phyloP scores from a whole-genome alignment of 2,797 vertebrate genomes.

The Xiphorhynchus erythropygius region DNA sequence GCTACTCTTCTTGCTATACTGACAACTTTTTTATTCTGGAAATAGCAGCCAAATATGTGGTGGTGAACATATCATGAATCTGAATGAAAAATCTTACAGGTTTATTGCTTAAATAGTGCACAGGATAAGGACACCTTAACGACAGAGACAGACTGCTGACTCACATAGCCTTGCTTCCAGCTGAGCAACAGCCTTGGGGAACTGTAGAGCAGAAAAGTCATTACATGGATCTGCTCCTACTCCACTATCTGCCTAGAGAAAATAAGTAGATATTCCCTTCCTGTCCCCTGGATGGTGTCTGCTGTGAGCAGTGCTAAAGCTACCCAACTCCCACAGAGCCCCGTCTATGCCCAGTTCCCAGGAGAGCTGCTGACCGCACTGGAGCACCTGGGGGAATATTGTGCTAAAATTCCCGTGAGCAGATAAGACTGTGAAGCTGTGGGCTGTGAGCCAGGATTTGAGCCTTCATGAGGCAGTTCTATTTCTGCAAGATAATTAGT shows the following conservation, averaged over 20 bases:
- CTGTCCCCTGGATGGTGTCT: not conserved
- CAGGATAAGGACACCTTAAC: not conserved
- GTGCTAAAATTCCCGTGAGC: not conserved
- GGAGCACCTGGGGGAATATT: not conserved
- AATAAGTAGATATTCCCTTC: not conserved
- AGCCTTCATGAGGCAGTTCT: not conserved
- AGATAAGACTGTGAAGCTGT: not conserved
- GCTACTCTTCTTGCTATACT: not conserved
- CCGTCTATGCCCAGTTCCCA: fast-evolving
- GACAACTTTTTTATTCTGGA: not conserved
- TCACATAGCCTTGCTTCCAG: not conserved
- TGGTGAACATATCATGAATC: not conserved
- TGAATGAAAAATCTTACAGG: not conserved
- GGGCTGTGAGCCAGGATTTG: not conserved
- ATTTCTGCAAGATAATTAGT: not conserved
- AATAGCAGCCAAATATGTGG: not conserved
- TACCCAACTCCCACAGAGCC: not conserved
- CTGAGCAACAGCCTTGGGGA: not conserved
- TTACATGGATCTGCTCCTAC: not conserved
- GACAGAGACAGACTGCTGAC: not conserved
- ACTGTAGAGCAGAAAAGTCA: not conserved
- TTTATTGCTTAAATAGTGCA: not conserved
- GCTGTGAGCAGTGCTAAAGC: not conserved
- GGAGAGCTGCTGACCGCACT: not conserved
- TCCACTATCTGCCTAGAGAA: not conserved